These are phyloP conservation scores for Urocynchramus pylzowi DNA, from an alignment of 2,113 vertebrate genomes.

Conservation along the genomic window DNA sequence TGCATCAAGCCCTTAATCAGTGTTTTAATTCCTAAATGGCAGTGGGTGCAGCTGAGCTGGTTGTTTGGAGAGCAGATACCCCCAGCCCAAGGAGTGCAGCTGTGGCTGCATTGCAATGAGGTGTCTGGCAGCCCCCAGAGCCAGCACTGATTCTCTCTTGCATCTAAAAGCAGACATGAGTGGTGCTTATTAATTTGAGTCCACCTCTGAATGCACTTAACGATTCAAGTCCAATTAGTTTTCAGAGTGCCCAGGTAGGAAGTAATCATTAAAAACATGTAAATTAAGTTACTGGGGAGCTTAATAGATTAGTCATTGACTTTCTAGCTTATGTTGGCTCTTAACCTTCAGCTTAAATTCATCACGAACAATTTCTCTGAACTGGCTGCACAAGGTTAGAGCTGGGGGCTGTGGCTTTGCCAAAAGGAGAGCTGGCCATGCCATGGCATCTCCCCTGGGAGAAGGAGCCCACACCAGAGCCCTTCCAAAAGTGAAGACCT, in stretches of 20 bases:
- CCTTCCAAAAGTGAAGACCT: neutral
- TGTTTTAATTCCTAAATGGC: slow-evolving; percentile 40
- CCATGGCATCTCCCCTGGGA: fast-evolving
- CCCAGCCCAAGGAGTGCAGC: neutral
- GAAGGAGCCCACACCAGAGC: neutral
- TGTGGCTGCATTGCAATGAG: neutral
- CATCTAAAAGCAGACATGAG: slow-evolving; percentile 33
- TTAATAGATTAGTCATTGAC: slow-evolving; percentile 73
- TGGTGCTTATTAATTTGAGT: neutral
- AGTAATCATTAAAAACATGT: slow-evolving; percentile 75
- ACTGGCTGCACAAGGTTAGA: neutral
- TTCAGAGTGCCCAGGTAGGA: slow-evolving; percentile 54
- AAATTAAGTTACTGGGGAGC: slow-evolving; percentile 72
- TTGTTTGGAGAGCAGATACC: neutral
- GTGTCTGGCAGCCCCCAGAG: neutral
- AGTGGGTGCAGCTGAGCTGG: neutral
- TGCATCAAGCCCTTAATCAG: neutral
- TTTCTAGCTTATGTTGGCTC: slow-evolving; percentile 60
- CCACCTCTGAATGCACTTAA: slow-evolving; percentile 9
- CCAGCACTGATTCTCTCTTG: neutral
- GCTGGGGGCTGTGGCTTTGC: neutral
- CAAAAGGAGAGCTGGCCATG: fast-evolving
- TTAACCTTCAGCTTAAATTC: slow-evolving; percentile 70
- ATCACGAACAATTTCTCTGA: slow-evolving; percentile 52
- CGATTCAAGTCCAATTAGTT: slow-evolving; percentile 52